Evolutionary conservation across 2,113 vertebrate species (phyloP).

Genomic region (Monarcha castaneiventris): DNA sequence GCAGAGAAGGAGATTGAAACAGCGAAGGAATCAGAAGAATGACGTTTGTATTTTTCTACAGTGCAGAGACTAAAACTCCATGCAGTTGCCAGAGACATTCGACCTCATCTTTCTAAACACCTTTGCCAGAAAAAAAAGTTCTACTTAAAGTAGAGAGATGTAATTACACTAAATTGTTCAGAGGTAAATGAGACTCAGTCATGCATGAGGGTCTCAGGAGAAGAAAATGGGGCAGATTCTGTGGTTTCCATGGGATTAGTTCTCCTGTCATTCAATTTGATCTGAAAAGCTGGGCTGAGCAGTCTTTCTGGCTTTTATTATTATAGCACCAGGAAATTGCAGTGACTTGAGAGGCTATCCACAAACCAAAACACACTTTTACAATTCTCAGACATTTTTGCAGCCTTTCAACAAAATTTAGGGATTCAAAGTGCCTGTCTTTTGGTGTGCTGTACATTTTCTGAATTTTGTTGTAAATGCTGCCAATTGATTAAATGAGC

Average conservation of each 20-base stretch:
- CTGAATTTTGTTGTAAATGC: neutral
- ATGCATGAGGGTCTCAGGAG: slow-evolving; percentile 25
- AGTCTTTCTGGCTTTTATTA: slow-evolving; percentile 18
- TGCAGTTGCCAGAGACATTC: neutral
- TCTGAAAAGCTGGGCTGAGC: slow-evolving; percentile 6
- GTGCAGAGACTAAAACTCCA: neutral
- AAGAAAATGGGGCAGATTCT: neutral
- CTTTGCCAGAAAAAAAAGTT: neutral
- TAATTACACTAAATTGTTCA: slow-evolving; percentile 24
- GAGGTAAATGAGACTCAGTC: slow-evolving; percentile 34
- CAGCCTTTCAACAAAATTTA: neutral
- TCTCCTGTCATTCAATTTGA: slow-evolving; percentile 14
- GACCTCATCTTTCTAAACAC: neutral
- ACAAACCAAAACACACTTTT: neutral
- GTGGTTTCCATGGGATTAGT: slow-evolving; percentile 17
- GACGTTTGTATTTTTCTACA: neutral
- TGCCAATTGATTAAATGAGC: neutral
- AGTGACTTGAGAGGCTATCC: neutral
- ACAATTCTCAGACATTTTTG: neutral
- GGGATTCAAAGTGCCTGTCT: neutral
- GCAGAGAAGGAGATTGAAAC: neutral
- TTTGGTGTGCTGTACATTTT: neutral
- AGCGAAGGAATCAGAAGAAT: neutral
- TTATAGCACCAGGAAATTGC: slow-evolving; percentile 16
- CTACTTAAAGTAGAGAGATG: neutral